phyloP scores from a whole-genome alignment of 2,888 invertebrate genomes.

The Chelonus formosanus region DNA sequence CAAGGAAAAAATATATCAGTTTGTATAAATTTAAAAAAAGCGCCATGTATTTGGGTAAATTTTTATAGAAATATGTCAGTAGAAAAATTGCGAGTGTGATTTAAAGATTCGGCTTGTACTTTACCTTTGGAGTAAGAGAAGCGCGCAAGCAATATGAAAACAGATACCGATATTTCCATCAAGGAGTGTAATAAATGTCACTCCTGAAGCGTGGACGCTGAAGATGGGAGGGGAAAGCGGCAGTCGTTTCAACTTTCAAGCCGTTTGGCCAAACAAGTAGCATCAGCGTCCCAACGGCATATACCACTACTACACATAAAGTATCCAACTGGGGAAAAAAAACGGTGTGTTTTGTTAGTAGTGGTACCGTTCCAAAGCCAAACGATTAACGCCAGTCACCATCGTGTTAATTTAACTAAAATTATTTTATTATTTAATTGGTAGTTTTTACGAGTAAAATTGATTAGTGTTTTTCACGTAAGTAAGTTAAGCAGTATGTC shows the following conservation, averaged over 20 bases:
- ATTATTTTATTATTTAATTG: background rate
- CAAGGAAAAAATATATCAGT: too few species aligned
- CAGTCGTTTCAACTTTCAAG: slow-evolving; percentile 32
- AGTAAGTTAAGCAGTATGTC: slow-evolving; percentile 48
- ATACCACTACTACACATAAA: slow-evolving; percentile 14
- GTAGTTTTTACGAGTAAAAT: background rate
- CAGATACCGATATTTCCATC: slow-evolving; percentile 29
- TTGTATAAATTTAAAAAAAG: background rate
- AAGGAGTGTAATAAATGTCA: slow-evolving; percentile 17
- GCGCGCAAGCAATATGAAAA: background rate
- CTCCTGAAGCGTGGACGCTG: slow-evolving; percentile 12
- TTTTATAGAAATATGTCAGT: background rate
- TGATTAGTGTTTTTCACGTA: background rate
- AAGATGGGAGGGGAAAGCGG: slow-evolving; percentile 8
- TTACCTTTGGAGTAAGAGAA: background rate
- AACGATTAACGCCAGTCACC: slow-evolving; percentile 25
- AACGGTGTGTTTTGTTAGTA: slow-evolving; percentile 9
- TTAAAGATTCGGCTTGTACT: background rate
- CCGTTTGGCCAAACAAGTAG: slow-evolving; percentile 25
- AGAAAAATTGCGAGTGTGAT: background rate
- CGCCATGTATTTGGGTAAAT: slow-evolving; percentile 13
- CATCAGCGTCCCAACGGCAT: slow-evolving; percentile 20
- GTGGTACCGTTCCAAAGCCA: slow-evolving; percentile 20
- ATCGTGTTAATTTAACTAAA: background rate
- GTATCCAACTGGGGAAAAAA: slow-evolving; percentile 20